Conservation (phyloP, 2,888 invertebrate species). For the Netelia melanura region DNA sequence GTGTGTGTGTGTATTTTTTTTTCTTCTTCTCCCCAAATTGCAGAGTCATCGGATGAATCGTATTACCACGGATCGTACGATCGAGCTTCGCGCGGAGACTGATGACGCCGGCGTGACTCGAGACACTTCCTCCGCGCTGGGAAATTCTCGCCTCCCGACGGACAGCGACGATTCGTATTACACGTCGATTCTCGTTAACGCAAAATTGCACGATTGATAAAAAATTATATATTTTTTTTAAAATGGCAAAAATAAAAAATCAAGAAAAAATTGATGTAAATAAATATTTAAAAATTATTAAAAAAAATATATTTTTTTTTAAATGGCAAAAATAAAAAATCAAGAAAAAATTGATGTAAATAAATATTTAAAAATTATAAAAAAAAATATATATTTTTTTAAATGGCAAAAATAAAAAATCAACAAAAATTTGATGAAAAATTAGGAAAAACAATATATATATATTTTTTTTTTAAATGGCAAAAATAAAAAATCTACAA, state of each 20-base stretch:
- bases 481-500: no score
- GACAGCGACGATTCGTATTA: background rate
- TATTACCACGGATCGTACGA: constrained; percentile 35
- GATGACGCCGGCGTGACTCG: constrained; percentile 12
- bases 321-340: no score
- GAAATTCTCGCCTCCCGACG: background rate
- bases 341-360: no score
- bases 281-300: background rate
- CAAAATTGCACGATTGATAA: background rate
- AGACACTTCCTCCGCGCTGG: background rate
- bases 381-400: no score
- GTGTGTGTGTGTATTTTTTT: background rate
- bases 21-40: background rate
- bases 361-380: no score
- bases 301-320: no score
- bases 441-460: no score
- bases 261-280: background rate
- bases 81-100: constrained; percentile 1
- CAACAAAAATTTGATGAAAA: no score
- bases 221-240: background rate
- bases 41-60: constrained; percentile 37
- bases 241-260: background rate
- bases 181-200: constrained; percentile 1
- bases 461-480: no score
- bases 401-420: no score